Evolutionary conservation across 1,140 invertebrate species (phyloP).

Genomic region (Acromyrmex charruanus): DNA sequence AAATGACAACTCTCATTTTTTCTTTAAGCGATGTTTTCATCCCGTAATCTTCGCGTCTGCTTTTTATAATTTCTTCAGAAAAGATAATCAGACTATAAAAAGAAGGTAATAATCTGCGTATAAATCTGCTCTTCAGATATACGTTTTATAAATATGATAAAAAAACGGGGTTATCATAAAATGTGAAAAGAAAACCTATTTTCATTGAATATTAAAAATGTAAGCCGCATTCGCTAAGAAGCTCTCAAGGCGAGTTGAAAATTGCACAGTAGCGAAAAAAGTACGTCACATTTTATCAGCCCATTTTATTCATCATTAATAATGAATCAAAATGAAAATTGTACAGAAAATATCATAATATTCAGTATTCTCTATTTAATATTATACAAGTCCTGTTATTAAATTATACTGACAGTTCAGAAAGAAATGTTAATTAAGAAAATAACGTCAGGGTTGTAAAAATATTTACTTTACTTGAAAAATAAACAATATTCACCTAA

Average conservation of each 20-base stretch:
- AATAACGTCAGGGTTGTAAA: neutral
- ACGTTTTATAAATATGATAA: neutral
- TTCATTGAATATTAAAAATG: constrained; percentile 40
- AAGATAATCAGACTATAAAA: constrained; percentile 8
- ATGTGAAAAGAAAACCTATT: neutral
- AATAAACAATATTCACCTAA: neutral
- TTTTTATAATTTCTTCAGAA: neutral
- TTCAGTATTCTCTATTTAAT: too few species aligned
- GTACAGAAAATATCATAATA: neutral
- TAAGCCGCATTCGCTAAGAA: constrained; percentile 5
- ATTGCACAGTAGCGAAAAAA: neutral
- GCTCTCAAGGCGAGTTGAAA: neutral
- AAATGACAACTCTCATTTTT: constrained; percentile 22
- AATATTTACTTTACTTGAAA: neutral
- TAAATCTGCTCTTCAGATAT: constrained; percentile 13
- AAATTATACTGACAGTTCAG: neutral
- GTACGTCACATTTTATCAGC: neutral
- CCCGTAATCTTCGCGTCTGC: neutral
- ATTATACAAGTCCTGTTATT: too few species aligned
- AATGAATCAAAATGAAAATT: neutral
- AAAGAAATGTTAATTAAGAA: constrained; percentile 12
- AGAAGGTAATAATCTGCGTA: neutral
- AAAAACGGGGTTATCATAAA: constrained; percentile 2
- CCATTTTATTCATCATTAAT: neutral
- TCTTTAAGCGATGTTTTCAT: neutral